Base-by-base conservation (phyloP, 1,140 invertebrate species). In the Drosophila novamexicana region DNA sequence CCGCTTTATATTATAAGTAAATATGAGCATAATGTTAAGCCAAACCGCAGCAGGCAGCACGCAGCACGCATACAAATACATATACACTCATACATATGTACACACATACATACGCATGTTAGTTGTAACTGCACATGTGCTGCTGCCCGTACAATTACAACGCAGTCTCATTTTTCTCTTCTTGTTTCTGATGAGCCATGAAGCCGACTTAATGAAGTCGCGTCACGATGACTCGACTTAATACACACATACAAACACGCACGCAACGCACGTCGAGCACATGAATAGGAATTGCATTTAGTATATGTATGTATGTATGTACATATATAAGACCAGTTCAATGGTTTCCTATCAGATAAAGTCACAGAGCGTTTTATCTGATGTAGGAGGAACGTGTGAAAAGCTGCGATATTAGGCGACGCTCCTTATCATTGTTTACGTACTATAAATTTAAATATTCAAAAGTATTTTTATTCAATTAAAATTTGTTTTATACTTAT, bases 191-290 rank as follows among this genome's bases (percentile, higher is more conserved):
- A 50, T 52, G 47, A 52, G 47, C 8, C 61, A 40, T 63, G 6
- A 42, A n/a, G 42, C 22, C 34, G 32, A 32, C 42, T 37, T 53
- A 40, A 50, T 8, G 32, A 52, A 40, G 18, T 44, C 44, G 36
- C 57, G 37, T 69, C 57, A 69, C 57, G 71, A 50, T 74, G 71
- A 74, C 65, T 74, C 39, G 70, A 22, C 63, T 50, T 3, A 44
- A 12, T 6, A 18, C 62, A 58, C 39, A 10, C 39, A 59, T 57
- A 53, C 69, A 7, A 2, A 39, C 18, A 57, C 39, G 39, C 54
- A 14, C 59, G 37, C 16, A 50, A 69, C 40, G 50, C 67, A 47
- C 63, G 40, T 22, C 37, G 37, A 12, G 39, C 39, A 22, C 65
- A 61, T 61, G 37, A 61, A 62, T 62, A 53, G 16, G 16, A 45